A percentile compares a stretch with the other conserved stretches of the same genome.
These are phyloP conservation scores for Petrocephalus sullivani DNA, from an alignment of 2,797 vertebrate species.

Conservation along the genomic window DNA sequence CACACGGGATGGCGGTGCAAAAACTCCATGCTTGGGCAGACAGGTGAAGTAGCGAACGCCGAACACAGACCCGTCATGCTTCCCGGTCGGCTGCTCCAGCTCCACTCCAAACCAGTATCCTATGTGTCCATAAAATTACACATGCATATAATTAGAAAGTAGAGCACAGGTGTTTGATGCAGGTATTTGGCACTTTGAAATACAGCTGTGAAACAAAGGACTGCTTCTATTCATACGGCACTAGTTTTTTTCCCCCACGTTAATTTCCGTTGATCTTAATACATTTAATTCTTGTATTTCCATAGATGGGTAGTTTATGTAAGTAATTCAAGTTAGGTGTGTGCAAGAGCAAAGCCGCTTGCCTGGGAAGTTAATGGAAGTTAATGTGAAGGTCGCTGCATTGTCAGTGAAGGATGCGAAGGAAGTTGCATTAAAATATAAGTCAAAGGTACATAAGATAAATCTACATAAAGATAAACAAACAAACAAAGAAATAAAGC, in stretches of 20 bases:
- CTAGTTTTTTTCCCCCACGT: neutral
- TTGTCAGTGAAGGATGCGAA: neutral
- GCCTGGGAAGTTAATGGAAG: neutral
- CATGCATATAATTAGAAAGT: neutral
- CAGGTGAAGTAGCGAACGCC: conserved; percentile 88
- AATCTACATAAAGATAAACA: neutral
- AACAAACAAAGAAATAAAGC: neutral
- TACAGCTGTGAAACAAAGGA: neutral
- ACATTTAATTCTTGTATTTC: neutral
- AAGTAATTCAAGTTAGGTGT: neutral
- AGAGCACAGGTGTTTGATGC: neutral
- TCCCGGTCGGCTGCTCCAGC: conserved; percentile 80
- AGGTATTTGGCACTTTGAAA: neutral
- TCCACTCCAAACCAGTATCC: conserved; percentile 89
- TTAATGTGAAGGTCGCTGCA: neutral
- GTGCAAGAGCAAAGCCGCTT: neutral
- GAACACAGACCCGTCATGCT: conserved; percentile 88
- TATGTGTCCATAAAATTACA: conserved; percentile 36
- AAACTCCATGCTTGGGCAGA: conserved; percentile 80
- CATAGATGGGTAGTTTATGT: neutral
- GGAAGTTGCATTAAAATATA: neutral
- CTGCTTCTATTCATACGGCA: neutral
- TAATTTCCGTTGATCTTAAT: neutral
- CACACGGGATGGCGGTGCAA: conserved; percentile 84
- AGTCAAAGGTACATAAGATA: neutral